Evolutionary conservation across 2,888 invertebrate genomes (phyloP), one percentile per base, ranked within the genome.

Genomic region (Lasioglossum zephyrum): DNA sequence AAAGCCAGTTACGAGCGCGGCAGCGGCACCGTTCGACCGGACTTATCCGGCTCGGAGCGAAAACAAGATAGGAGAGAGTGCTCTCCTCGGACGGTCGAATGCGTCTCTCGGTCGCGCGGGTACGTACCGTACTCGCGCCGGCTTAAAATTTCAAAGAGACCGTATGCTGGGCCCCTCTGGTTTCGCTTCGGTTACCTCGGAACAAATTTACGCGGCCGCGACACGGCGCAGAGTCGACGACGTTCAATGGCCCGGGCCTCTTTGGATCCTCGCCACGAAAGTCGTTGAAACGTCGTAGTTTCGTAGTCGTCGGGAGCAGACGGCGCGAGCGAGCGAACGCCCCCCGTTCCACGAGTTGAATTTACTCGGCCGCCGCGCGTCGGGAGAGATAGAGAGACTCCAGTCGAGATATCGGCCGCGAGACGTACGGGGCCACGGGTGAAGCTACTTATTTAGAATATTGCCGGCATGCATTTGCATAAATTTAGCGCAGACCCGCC

Each of bases 381-480:
- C 53, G 9, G 53, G 63, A 22, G 26, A 69, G 57, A 69, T 69
- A 69, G 39, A 69, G 69, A 69, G 69, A 39, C 36, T n/a, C 18
- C 63, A 53, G 49, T 66, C 57, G 66, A 39, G 70, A 70, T 53
- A 83, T 74, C 57, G 57, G 63, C 66, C 63, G 63, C 73, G 16
- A 66, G 79, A 63, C 70, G 79, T n/a, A 53, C 44, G 81, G 85
- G 89, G 87, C 63, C 53, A 44, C 87, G 89, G 87, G 88, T 22
- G 82, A 91, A 93, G 92, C 94, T 94, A 94, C 95, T 95, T 95
- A 95, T 95, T 95, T 95, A 94, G 94, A 95, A 95, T 94, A 95
- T 95, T 94, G 94, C 92, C 89, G 92, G 95, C 95, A 95, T 95
- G 93, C 93, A 95, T 95, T 94, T 95, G 95, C 95, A 95, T 95